A percentile compares a stretch with the other conserved stretches of the same genome.
Conservation (phyloP, 2,888 invertebrate species). For the Heliconius erato region DNA sequence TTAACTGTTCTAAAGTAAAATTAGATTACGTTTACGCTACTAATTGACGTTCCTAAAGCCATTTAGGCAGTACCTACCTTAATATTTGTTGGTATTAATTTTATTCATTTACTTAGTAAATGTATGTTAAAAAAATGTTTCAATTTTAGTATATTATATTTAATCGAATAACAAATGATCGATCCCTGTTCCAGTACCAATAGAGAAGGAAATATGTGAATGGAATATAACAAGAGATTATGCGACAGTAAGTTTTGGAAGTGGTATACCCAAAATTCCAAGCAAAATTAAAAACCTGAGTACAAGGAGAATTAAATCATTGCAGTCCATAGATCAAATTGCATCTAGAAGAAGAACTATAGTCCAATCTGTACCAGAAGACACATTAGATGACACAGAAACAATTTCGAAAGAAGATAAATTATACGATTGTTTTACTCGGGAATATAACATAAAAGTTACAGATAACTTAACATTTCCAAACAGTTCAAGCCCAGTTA, state of each 20-base stretch:
- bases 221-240: conserved; percentile 66
- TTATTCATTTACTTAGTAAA: not conserved
- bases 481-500: conserved; percentile 49
- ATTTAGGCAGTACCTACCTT: too few relatives aligned
- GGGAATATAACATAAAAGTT: conserved; percentile 62
- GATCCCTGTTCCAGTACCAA: conserved; percentile 23
- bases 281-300: conserved; percentile 59
- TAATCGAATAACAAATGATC: not conserved
- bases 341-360: conserved; percentile 56
- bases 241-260: conserved; percentile 25
- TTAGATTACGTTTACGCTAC: too few relatives aligned
- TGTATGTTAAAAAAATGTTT: not conserved
- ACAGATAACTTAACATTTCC: conserved; percentile 57
- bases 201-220: conserved; percentile 60
- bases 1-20: not conserved
- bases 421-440: conserved; percentile 57
- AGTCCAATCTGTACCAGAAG: conserved; percentile 34
- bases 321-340: conserved; percentile 58
- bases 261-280: conserved; percentile 51
- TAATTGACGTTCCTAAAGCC: too few relatives aligned
- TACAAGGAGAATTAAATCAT: conserved; percentile 58
- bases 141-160: not conserved
- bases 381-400: conserved; percentile 53
- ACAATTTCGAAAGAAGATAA: conserved; percentile 57
- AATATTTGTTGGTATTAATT: not conserved